These are phyloP conservation scores for Melanchra persicariae DNA, from an alignment of 2,888 invertebrate species.

Conservation along the genomic window DNA sequence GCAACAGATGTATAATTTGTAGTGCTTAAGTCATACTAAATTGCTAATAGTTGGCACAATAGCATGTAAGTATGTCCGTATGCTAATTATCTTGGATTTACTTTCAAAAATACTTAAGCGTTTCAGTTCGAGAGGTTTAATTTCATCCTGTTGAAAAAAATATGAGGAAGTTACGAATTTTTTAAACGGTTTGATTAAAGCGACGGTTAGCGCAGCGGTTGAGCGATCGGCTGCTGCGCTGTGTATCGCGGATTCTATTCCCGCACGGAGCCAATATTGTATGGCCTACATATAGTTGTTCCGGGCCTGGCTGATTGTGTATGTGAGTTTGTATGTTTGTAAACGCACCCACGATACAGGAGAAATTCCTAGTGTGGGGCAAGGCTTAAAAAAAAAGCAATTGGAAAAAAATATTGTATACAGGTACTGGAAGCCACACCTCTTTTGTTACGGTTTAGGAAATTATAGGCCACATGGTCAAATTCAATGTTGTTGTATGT, in stretches of 20 bases:
- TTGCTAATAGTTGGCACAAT: conserved; percentile 53
- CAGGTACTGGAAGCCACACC: neutral
- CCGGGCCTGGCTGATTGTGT: too few species aligned
- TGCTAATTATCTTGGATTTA: conserved; percentile 53
- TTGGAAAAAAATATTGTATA: neutral
- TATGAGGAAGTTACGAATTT: neutral
- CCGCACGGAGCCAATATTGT: too few species aligned
- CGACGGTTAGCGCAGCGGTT: too few species aligned
- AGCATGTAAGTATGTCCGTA: conserved; percentile 28
- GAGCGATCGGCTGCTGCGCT: too few species aligned
- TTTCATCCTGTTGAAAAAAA: conserved; percentile 12
- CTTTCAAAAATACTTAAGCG: conserved; percentile 59
- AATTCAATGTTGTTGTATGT: too few species aligned
- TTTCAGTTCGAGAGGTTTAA: conserved; percentile 25
- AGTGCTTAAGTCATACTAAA: conserved; percentile 51
- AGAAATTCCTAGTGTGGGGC: too few species aligned
- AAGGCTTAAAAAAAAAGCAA: too few species aligned
- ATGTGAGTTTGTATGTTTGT: too few species aligned
- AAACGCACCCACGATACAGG: too few species aligned
- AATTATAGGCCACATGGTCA: neutral
- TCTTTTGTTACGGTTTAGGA: neutral
- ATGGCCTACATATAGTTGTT: too few species aligned
- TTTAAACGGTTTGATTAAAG: neutral
- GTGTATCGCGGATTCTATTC: too few species aligned
- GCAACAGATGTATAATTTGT: conserved; percentile 52